These are phyloP conservation scores for Pseudococcus viburni DNA, from an alignment of 2,888 invertebrate species.

Conservation along the genomic window DNA sequence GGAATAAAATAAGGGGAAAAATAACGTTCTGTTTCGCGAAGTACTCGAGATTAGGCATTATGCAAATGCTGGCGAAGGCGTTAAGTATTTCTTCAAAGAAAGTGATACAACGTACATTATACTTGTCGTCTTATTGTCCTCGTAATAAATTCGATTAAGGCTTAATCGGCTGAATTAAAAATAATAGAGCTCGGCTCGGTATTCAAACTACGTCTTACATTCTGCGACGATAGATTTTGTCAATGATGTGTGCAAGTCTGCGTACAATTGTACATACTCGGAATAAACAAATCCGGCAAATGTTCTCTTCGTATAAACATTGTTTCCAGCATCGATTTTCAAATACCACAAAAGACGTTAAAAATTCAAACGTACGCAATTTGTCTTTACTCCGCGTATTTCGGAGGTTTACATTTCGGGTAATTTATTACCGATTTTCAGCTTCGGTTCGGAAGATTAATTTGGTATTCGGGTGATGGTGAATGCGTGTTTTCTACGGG, in stretches of 20 bases:
- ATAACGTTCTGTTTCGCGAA: neutral
- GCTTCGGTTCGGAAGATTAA: constrained; percentile 50
- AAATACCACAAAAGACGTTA: constrained; percentile 40
- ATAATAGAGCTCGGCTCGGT: constrained; percentile 13
- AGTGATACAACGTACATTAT: neutral
- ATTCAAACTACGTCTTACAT: neutral
- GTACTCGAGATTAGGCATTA: neutral
- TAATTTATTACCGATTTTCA: constrained; percentile 55
- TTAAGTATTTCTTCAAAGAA: neutral
- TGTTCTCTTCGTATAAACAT: constrained; percentile 27
- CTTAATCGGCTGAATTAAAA: constrained; percentile 53
- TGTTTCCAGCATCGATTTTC: constrained; percentile 12
- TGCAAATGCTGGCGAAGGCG: constrained; percentile 10
- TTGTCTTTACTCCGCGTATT: constrained; percentile 45
- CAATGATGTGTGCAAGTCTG: neutral
- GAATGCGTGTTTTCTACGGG: neutral
- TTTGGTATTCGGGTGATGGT: neutral
- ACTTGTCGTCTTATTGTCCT: neutral
- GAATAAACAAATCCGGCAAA: constrained; percentile 34
- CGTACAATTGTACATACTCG: neutral
- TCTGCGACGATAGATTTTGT: constrained; percentile 19
- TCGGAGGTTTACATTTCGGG: constrained; percentile 44
- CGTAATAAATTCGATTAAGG: constrained; percentile 46
- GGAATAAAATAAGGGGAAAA: neutral
- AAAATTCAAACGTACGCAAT: constrained; percentile 50